phyloP scores from a whole-genome alignment of 2,888 invertebrate species.

The Acanthoscelides obtectus region DNA sequence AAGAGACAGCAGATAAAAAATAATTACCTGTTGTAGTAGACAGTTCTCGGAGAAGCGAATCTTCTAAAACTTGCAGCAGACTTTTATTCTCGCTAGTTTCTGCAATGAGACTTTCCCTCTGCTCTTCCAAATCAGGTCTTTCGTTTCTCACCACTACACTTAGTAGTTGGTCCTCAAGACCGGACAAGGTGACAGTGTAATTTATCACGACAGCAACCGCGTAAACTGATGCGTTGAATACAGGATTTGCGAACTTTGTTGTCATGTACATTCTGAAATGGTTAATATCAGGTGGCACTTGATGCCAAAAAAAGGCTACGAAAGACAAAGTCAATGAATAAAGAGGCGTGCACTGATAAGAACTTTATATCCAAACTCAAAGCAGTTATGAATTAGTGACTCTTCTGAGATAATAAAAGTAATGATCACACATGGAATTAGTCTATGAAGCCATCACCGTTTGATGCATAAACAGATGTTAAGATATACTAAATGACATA shows the following conservation, averaged over 20 bases:
- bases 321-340: too few species aligned
- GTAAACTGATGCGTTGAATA: conserved; percentile 80
- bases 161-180: conserved; percentile 84
- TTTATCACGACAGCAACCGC: conserved; percentile 87
- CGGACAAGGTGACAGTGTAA: conserved; percentile 82
- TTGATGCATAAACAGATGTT: too few species aligned
- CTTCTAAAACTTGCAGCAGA: conserved; percentile 76
- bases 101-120: conserved; percentile 74
- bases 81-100: conserved; percentile 86
- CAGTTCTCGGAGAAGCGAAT: conserved; percentile 77
- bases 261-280: conserved; percentile 68
- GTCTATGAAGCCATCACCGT: too few species aligned
- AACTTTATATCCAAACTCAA: too few species aligned
- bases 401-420: too few species aligned
- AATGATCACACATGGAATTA: too few species aligned
- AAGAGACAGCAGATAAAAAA: too few species aligned
- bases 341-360: too few species aligned
- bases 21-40: conserved; percentile 70
- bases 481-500: too few species aligned
- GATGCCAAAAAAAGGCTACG: too few species aligned
- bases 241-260: conserved; percentile 84
- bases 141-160: conserved; percentile 87
- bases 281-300: too few species aligned
- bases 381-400: too few species aligned
- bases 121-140: conserved; percentile 81